Conservation (phyloP, 2,888 invertebrate species). For the Drosophila yooni region DNA sequence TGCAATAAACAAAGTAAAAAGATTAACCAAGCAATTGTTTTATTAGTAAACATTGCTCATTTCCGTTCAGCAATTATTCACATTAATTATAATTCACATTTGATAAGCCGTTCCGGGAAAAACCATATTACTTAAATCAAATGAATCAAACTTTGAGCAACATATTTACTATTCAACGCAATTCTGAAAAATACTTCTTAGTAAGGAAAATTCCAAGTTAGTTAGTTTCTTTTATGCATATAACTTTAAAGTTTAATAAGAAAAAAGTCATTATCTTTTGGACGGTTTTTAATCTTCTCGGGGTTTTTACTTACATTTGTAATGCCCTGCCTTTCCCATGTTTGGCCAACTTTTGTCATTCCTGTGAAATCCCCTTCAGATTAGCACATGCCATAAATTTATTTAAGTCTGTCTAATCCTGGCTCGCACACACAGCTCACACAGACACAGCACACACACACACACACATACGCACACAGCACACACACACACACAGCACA, state of each 20-base stretch:
- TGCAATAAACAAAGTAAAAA: neutral
- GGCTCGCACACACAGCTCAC: slow-evolving; percentile 14
- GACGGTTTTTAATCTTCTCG: slow-evolving; percentile 12
- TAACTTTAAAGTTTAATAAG: no score
- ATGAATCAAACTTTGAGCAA: neutral
- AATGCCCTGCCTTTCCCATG: slow-evolving; percentile 21
- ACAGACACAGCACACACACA: slow-evolving; percentile 25
- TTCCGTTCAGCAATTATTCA: neutral
- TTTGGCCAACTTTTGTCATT: slow-evolving; percentile 31
- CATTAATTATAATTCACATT: neutral
- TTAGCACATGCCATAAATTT: slow-evolving; percentile 75
- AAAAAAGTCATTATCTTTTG: neutral
- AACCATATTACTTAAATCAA: neutral
- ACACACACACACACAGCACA: slow-evolving; percentile 24
- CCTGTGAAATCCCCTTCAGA: slow-evolving; percentile 51
- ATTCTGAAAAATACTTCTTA: neutral
- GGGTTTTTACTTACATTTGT: slow-evolving; percentile 15
- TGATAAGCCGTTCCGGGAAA: neutral
- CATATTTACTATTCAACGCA: fast-evolving
- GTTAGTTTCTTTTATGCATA: neutral
- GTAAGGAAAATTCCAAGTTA: neutral
- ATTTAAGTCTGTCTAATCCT: slow-evolving; percentile 71
- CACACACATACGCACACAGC: slow-evolving; percentile 14
- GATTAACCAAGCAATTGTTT: slow-evolving; percentile 1
- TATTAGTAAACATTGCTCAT: neutral